A percentile compares a stretch with the other conserved stretches of the same genome.
Evolutionary conservation across 1,140 invertebrate species (phyloP).

Genomic region (Caerostris extrusa): DNA sequence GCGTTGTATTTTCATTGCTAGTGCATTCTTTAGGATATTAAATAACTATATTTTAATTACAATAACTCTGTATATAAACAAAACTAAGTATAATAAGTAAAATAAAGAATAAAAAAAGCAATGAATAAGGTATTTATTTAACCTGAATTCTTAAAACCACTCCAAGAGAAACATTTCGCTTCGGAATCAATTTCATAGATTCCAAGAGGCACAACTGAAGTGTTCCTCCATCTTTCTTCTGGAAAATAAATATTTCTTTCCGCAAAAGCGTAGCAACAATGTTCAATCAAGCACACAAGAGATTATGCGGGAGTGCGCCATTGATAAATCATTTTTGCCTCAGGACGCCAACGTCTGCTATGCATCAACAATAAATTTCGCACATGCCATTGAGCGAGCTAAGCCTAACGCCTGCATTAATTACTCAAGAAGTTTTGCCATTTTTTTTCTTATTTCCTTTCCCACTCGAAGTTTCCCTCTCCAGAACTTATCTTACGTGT

Average conservation of each 20-base stretch:
- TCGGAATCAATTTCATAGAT: neutral
- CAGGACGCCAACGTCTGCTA: neutral
- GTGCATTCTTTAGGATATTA: too few relatives aligned
- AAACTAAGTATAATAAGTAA: too few relatives aligned
- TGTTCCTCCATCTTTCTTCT: neutral
- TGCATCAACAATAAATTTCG: constrained; percentile 2
- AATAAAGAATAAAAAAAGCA: too few relatives aligned
- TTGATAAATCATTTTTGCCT: constrained; percentile 39
- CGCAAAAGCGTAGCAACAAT: neutral
- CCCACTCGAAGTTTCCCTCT: neutral
- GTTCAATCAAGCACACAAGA: constrained; percentile 22
- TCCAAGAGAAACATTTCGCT: too few relatives aligned
- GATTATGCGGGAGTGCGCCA: neutral
- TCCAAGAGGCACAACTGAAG: neutral
- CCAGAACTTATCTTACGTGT: constrained; percentile 14
- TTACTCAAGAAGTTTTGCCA: neutral
- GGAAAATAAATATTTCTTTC: constrained; percentile 33
- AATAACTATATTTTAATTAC: too few relatives aligned
- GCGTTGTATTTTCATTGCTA: too few relatives aligned
- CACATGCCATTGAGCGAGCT: constrained; percentile 25
- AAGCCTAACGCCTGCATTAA: neutral
- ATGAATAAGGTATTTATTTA: too few relatives aligned
- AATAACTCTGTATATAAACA: too few relatives aligned
- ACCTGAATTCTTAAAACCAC: too few relatives aligned
- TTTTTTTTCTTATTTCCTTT: neutral